Evolutionary conservation across 2,797 vertebrate species (phyloP).

Genomic region (Enteromius trimaculatus): DNA sequence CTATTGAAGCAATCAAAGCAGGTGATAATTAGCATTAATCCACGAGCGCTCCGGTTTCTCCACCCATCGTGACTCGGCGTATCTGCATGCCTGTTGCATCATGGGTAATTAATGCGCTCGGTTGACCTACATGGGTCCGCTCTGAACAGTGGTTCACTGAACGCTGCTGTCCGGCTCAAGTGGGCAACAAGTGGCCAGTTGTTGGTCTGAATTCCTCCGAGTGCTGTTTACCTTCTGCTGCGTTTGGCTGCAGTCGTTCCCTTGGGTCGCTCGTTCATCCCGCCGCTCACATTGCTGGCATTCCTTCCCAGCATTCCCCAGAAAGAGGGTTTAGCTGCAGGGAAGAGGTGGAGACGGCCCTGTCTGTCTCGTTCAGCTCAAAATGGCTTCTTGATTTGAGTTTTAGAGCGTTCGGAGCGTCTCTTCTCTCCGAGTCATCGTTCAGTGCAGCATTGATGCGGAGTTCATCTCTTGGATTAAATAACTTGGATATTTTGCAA

Average conservation of each 20-base stretch:
- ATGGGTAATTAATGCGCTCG: not conserved
- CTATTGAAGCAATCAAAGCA: not conserved
- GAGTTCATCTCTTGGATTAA: no score
- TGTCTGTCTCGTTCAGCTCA: not conserved
- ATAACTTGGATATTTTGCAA: no score
- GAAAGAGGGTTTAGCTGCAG: conserved; percentile 59
- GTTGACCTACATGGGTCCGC: not conserved
- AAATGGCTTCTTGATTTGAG: not conserved
- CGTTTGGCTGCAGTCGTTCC: conserved; percentile 35
- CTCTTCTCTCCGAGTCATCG: not conserved
- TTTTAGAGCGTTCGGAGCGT: not conserved
- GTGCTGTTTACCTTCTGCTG: conserved; percentile 40
- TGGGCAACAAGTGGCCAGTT: conserved; percentile 58
- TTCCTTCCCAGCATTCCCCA: conserved; percentile 62
- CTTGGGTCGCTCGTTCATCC: conserved; percentile 57
- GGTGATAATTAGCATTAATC: not conserved
- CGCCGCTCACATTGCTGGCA: conserved; percentile 58
- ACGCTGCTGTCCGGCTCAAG: not conserved
- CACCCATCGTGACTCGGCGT: not conserved
- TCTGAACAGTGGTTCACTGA: not conserved
- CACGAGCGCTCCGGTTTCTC: not conserved
- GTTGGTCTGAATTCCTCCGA: conserved; percentile 43
- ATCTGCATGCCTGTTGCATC: conserved; percentile 15
- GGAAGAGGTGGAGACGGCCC: conserved; percentile 37
- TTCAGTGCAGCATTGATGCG: not conserved